These are phyloP conservation scores for Clarias magur DNA, from an alignment of 2,113 vertebrate genomes.

Conservation along the genomic window DNA sequence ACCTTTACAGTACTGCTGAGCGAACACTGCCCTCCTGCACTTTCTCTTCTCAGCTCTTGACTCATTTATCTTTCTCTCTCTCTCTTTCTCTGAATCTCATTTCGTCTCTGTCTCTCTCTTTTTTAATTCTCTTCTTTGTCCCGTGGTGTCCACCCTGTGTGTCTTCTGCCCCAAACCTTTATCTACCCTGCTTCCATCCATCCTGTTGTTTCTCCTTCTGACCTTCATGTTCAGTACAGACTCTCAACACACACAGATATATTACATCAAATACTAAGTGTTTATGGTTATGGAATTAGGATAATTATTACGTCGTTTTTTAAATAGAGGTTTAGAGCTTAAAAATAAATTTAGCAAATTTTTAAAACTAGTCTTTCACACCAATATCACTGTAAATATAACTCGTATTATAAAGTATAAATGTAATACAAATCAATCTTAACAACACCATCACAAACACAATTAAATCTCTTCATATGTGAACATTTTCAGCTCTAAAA, in stretches of 20 bases:
- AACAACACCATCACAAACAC: neutral
- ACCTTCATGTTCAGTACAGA: neutral
- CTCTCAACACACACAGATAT: neutral
- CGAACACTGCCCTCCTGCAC: conserved; percentile 26
- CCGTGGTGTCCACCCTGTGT: neutral
- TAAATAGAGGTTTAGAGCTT: neutral
- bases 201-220: neutral
- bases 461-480: neutral
- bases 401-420: neutral
- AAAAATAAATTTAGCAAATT: neutral
- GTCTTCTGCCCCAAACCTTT: neutral
- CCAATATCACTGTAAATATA: neutral
- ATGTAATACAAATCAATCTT: neutral
- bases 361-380: neutral
- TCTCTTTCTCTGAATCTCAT: conserved; percentile 12
- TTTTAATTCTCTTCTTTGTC: neutral
- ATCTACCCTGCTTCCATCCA: neutral
- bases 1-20: conserved; percentile 37
- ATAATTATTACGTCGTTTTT: neutral
- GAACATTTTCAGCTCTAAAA: neutral
- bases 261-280: too few species aligned
- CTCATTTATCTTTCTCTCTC: conserved; percentile 16
- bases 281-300: neutral
- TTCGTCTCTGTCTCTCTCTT: neutral
- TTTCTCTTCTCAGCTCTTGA: conserved; percentile 24